Evolutionary conservation across 2,888 invertebrate species (phyloP).

Genomic region (Ditula angustiorana): DNA sequence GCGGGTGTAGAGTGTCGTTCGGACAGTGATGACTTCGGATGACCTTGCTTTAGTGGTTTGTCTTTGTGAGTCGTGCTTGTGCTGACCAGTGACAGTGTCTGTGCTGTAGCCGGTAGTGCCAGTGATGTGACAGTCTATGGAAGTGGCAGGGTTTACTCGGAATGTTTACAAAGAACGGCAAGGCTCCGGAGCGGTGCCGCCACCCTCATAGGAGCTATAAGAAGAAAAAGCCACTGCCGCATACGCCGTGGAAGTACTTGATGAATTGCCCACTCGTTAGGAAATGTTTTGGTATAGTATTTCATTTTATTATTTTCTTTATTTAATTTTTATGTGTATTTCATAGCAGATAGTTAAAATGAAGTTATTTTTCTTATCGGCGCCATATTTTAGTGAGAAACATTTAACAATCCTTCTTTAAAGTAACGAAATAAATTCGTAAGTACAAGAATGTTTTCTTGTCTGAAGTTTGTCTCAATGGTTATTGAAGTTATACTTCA

Average conservation of each 20-base stretch:
- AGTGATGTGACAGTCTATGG: slow-evolving; percentile 83
- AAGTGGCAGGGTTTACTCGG: slow-evolving; percentile 76
- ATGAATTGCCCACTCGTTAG: slow-evolving; percentile 87
- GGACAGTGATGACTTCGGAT: slow-evolving; percentile 77
- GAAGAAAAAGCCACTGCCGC: slow-evolving; percentile 82
- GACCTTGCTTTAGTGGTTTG: slow-evolving; percentile 72
- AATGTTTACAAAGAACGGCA: slow-evolving; percentile 83
- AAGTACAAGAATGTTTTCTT: slow-evolving; percentile 5
- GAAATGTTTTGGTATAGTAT: slow-evolving; percentile 85
- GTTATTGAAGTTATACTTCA: slow-evolving; percentile 13
- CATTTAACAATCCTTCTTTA: not conserved
- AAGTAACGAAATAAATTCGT: not conserved
- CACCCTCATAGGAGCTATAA: slow-evolving; percentile 77
- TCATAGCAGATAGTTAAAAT: not conserved
- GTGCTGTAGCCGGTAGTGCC: slow-evolving; percentile 53
- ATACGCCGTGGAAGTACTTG: slow-evolving; percentile 86
- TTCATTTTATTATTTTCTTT: slow-evolving; percentile 58
- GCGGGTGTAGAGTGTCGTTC: slow-evolving; percentile 69
- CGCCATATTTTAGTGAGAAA: not conserved
- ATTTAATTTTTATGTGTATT: slow-evolving; percentile 45
- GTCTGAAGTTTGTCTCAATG: slow-evolving; percentile 8
- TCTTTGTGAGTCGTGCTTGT: slow-evolving; percentile 70
- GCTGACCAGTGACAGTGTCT: slow-evolving; percentile 64
- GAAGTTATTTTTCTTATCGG: not conserved
- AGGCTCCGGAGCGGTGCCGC: slow-evolving; percentile 80